A percentile compares a stretch with the other conserved stretches of the same genome.
Evolutionary conservation across 1,140 invertebrate species (phyloP).

Genomic region (Gryon sp.): DNA sequence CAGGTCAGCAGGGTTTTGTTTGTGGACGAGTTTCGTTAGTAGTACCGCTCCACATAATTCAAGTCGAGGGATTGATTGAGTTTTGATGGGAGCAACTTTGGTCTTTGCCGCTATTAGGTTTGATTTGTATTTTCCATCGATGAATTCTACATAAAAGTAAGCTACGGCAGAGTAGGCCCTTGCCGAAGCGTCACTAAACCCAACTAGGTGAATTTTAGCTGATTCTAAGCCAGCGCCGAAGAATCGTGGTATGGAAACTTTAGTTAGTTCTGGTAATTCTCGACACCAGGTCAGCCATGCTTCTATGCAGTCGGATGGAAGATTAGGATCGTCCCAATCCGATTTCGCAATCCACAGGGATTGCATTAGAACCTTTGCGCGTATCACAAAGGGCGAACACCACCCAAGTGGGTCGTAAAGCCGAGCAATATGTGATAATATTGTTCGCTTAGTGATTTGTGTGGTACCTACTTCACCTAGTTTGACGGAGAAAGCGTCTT

Average conservation of each 20-base stretch:
- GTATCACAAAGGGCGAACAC: slow-evolving; percentile 51
- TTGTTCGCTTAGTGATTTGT: slow-evolving; percentile 19
- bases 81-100: slow-evolving; percentile 6
- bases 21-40: background rate
- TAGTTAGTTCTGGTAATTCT: background rate
- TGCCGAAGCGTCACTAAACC: background rate
- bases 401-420: slow-evolving; percentile 39
- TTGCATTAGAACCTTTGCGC: slow-evolving; percentile 62
- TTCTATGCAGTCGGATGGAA: background rate
- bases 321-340: slow-evolving; percentile 5
- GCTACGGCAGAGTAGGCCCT: slow-evolving; percentile 4
- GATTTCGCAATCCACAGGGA: slow-evolving; percentile 4
- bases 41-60: slow-evolving; percentile 1
- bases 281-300: background rate
- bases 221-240: background rate
- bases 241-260: background rate
- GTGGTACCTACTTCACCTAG: background rate
- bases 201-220: background rate
- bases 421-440: slow-evolving; percentile 62
- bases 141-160: background rate
- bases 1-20: background rate
- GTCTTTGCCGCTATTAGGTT: background rate
- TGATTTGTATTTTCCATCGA: background rate
- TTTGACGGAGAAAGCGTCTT: background rate
- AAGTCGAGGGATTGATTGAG: background rate